Percentiles rank a stretch among this genome's conserved stretches.
These are phyloP conservation scores for Acronicta alni DNA, from an alignment of 2,888 invertebrate species.

Conservation along the genomic window DNA sequence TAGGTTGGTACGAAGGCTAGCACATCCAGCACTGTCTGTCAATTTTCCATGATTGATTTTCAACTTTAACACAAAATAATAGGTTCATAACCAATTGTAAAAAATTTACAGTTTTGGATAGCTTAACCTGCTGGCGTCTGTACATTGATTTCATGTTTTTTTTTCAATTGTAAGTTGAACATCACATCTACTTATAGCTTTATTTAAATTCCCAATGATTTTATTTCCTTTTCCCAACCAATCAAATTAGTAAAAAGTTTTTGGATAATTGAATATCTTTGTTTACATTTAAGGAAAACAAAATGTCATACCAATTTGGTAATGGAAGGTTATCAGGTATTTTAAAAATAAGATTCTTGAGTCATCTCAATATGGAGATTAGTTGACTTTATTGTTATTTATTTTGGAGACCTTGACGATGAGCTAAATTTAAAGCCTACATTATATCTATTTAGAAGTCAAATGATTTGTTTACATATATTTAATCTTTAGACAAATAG, in stretches of 20 bases:
- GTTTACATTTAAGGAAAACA: slow-evolving; percentile 46
- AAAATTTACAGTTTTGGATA: no score
- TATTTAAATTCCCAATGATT: neutral
- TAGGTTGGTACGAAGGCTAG: no score
- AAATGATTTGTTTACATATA: slow-evolving; percentile 9
- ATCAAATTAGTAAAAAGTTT: slow-evolving; percentile 21
- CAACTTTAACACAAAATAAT: no score
- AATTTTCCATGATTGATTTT: no score
- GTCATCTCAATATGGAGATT: slow-evolving; percentile 35
- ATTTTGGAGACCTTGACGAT: slow-evolving; percentile 32
- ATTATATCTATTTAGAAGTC: slow-evolving; percentile 4
- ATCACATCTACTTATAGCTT: neutral
- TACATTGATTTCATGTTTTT: no score
- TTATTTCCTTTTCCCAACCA: slow-evolving; percentile 1
- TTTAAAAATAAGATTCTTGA: slow-evolving; percentile 30
- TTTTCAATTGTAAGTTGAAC: no score
- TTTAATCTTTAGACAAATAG: no score
- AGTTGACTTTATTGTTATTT: slow-evolving; percentile 37
- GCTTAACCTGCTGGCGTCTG: no score
- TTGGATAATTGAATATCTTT: slow-evolving; percentile 36
- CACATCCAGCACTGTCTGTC: no score
- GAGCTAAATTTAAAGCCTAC: slow-evolving; percentile 29
- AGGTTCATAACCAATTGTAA: no score
- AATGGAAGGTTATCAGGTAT: slow-evolving; percentile 33
- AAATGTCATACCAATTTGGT: slow-evolving; percentile 41